A percentile compares a stretch with the other conserved stretches of the same genome.
Conservation (phyloP, 2,888 invertebrate genomes). For the Brassicogethes aeneus region DNA sequence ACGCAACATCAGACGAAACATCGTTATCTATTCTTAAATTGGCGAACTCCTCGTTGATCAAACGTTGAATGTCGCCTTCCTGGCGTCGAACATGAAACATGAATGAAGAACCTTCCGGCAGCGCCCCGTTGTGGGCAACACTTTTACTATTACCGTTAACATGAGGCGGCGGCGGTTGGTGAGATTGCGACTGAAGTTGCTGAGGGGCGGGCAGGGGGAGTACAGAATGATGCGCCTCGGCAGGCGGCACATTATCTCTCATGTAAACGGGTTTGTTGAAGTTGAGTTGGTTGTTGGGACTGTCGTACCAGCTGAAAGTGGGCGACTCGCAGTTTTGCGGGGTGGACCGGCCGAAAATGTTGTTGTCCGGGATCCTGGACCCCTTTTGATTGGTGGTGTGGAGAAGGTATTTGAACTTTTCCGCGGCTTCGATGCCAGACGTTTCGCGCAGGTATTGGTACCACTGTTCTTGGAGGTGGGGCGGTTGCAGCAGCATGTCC, state of each 20-base stretch:
- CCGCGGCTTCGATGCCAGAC: conserved; percentile 48
- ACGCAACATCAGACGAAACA: conserved; percentile 5
- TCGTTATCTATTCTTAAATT: conserved; percentile 28
- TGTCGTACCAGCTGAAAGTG: conserved; percentile 34
- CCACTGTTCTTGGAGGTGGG: conserved; percentile 39
- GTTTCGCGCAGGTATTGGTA: conserved; percentile 47
- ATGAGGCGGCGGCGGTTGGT: too few species aligned
- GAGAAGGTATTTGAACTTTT: conserved; percentile 43
- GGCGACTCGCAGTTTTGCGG: conserved; percentile 28
- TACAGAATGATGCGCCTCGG: too few species aligned
- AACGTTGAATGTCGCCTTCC: conserved; percentile 28
- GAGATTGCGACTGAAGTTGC: too few species aligned
- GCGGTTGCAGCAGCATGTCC: conserved; percentile 48
- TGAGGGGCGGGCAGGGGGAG: too few species aligned
- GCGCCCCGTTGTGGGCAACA: too few species aligned
- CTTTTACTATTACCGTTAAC: too few species aligned
- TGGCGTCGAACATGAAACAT: too few species aligned
- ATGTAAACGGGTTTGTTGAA: conserved; percentile 36
- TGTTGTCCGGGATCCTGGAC: conserved; percentile 21
- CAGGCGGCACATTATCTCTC: conserved; percentile 23
- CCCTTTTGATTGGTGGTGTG: conserved; percentile 29
- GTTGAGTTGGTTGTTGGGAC: conserved; percentile 34
- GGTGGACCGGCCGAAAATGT: conserved; percentile 21
- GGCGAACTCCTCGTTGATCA: conserved; percentile 34
- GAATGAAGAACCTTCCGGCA: too few species aligned